A percentile compares a stretch with the other conserved stretches of the same genome.
Conservation (phyloP, 2,113 vertebrate genomes). For the Corythornis vintsioides region DNA sequence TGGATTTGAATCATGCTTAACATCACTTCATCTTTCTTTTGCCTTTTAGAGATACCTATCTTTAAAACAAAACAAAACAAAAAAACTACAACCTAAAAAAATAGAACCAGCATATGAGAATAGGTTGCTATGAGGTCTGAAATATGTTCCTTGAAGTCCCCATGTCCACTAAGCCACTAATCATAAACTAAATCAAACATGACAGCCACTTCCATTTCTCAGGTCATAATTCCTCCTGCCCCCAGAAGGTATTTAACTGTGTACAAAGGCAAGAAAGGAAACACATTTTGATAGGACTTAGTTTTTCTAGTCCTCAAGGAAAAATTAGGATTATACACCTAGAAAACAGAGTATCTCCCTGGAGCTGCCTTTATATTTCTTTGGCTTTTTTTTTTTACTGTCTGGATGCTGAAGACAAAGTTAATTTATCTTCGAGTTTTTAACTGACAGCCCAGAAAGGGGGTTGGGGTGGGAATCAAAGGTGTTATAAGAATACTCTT, state of each 20-base stretch:
- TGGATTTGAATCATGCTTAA: not conserved
- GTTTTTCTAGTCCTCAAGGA: not conserved
- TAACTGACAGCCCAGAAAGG: not conserved
- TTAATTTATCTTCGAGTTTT: slow-evolving; percentile 9
- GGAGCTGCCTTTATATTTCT: not conserved
- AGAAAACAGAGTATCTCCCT: slow-evolving; percentile 23
- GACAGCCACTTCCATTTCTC: slow-evolving; percentile 6
- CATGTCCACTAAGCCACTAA: not conserved
- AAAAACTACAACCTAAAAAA: not conserved
- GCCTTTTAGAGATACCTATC: too few relatives aligned
- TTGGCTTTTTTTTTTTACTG: slow-evolving; percentile 5
- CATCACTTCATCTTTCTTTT: too few relatives aligned
- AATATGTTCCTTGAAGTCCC: not conserved
- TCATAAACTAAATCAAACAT: slow-evolving; percentile 16
- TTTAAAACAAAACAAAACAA: too few relatives aligned
- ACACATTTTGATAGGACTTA: not conserved
- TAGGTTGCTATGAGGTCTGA: not conserved
- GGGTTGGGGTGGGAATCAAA: not conserved
- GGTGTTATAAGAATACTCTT: not conserved
- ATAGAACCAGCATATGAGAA: not conserved
- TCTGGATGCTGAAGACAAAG: not conserved
- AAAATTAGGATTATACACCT: slow-evolving; percentile 3
- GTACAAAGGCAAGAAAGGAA: not conserved
- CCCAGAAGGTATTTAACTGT: not conserved
- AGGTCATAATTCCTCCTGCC: not conserved